Base-by-base conservation (phyloP, 1,140 invertebrate genomes). In the Calliphora vicina region DNA sequence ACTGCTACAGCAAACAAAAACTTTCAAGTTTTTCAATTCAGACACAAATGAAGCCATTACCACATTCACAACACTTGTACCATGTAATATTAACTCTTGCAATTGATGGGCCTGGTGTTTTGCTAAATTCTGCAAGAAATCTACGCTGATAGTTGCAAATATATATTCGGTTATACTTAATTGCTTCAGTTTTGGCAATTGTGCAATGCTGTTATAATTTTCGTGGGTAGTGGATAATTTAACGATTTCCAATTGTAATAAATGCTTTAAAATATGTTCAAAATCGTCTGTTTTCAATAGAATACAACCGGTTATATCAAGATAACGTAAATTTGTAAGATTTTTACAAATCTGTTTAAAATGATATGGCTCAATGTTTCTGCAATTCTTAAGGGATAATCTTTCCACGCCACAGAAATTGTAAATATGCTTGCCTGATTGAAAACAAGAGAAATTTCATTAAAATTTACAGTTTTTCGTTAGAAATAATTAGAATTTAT, bases 51-150 rank as follows among this genome's bases (percentile, higher is more conserved):
- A 23, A 6, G 13, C n/a, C 25, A 23, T 67, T 23, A 23, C 61
- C 61, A 67, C 5, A 67, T 13, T 23, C n/a, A 67, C 4, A 20
- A 17, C n/a, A 88, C 82, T 6, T 85, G 12, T 0, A 2, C 0
- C 8, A 86, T 2, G 25, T 82, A 84, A 12, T n/a, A 84, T 83
- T 8, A 88, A 80, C 27, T 72, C 12, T 45, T 87, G 81, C 45
- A 88, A 45, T 74, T 85, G 73, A 1, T 61, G 17, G 0, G 84
- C 8, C 12, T 86, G 85, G 15, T 83, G 29, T n/a, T n/a, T n/a
- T n/a, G n/a, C n/a, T n/a, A n/a, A n/a, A n/a, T n/a, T n/a, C n/a
- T n/a, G n/a, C n/a, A n/a, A n/a, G n/a, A n/a, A n/a, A n/a, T n/a
- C n/a, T n/a, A n/a, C n/a, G n/a, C n/a, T n/a, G n/a, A n/a, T n/a